These are phyloP conservation scores for Tetheella fluctuosa DNA, from an alignment of 2,888 invertebrate species.

Conservation along the genomic window DNA sequence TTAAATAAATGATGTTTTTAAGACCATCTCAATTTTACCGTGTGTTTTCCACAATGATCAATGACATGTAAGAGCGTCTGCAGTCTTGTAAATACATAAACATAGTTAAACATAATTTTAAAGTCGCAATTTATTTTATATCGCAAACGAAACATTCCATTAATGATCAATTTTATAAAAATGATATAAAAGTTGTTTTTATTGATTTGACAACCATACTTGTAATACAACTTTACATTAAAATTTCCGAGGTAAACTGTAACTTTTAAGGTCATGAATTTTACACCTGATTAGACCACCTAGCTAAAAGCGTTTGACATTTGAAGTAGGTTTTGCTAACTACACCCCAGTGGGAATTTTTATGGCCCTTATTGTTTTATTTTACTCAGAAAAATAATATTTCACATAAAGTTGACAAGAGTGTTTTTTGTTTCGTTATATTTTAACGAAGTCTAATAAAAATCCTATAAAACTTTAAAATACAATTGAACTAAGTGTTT, in stretches of 20 bases:
- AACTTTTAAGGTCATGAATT: slow-evolving; percentile 47
- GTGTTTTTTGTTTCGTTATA: not conserved
- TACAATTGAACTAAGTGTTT: too few species aligned
- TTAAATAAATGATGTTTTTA: too few species aligned
- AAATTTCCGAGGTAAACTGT: slow-evolving; percentile 28
- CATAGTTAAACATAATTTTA: too few species aligned
- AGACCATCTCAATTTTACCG: not conserved
- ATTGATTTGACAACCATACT: not conserved
- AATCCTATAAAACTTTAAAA: not conserved
- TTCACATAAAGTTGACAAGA: not conserved
- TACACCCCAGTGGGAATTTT: slow-evolving; percentile 45
- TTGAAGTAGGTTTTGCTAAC: slow-evolving; percentile 41
- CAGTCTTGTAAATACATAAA: too few species aligned
- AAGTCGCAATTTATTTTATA: too few species aligned
- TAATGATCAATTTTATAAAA: not conserved
- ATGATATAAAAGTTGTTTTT: not conserved
- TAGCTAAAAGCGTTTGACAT: slow-evolving; percentile 45
- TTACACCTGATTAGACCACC: slow-evolving; percentile 52
- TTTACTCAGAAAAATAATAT: not conserved
- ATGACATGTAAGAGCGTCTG: too few species aligned
- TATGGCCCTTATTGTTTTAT: not conserved
- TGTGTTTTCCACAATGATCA: not conserved
- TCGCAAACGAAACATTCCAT: too few species aligned
- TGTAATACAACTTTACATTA: not conserved
- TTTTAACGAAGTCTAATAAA: not conserved